These are phyloP conservation scores for Pantala flavescens DNA, from an alignment of 1,140 invertebrate species.

Conservation along the genomic window DNA sequence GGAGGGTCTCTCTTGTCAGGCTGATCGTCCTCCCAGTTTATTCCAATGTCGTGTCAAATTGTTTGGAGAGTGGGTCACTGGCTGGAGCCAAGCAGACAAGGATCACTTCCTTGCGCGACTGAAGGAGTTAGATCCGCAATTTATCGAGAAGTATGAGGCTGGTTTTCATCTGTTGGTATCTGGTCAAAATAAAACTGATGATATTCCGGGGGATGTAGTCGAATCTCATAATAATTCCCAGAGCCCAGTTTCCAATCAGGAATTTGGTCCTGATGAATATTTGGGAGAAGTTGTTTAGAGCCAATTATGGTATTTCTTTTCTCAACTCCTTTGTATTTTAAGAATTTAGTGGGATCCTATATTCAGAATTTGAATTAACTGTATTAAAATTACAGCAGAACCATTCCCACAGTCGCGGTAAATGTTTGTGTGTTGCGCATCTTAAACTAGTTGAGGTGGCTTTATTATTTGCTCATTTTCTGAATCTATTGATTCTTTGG, in stretches of 20 bases:
- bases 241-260: not conserved
- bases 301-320: too few relatives aligned
- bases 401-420: too few relatives aligned
- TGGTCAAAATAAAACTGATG: not conserved
- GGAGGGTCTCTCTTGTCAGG: constrained; percentile 26
- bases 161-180: not conserved
- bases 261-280: not conserved
- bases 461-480: too few relatives aligned
- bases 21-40: constrained; percentile 61
- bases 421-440: too few relatives aligned
- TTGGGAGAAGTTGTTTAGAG: not conserved
- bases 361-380: too few relatives aligned
- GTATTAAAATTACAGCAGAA: too few relatives aligned
- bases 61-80: constrained; percentile 74
- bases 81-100: constrained; percentile 66
- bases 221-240: not conserved
- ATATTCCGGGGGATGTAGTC: not conserved
- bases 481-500: too few relatives aligned
- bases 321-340: too few relatives aligned
- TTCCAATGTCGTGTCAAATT: constrained; percentile 83
- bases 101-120: constrained; percentile 55
- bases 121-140: constrained; percentile 55
- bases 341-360: too few relatives aligned
- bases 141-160: constrained; percentile 54
- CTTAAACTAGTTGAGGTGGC: too few relatives aligned